Evolutionary conservation across 2,888 invertebrate genomes (phyloP).

Genomic region (Griposia aprilina): DNA sequence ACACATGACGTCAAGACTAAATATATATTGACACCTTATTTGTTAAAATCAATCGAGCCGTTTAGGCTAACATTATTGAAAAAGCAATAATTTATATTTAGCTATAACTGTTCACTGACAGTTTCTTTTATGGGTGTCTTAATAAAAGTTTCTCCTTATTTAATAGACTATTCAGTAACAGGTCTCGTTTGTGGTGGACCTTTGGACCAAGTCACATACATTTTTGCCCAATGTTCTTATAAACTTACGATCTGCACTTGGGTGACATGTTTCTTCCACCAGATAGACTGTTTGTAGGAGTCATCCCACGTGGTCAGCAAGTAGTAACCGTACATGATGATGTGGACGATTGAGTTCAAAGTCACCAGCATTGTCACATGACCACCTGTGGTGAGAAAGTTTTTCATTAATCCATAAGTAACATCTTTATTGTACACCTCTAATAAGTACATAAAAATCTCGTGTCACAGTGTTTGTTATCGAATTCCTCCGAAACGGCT

Average conservation of each 20-base stretch:
- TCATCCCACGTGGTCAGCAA: slow-evolving; percentile 93
- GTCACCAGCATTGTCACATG: slow-evolving; percentile 92
- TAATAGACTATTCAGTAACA: background rate
- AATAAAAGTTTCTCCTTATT: background rate
- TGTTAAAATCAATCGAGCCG: background rate
- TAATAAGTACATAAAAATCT: too few relatives aligned
- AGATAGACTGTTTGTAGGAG: slow-evolving; percentile 92
- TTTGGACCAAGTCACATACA: background rate
- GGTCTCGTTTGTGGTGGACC: background rate
- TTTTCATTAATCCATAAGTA: background rate
- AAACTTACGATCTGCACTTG: slow-evolving; percentile 93
- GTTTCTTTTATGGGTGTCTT: background rate
- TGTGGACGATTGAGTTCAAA: slow-evolving; percentile 94
- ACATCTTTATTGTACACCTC: background rate
- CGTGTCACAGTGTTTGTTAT: too few relatives aligned
- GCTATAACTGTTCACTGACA: background rate
- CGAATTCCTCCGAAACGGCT: too few relatives aligned
- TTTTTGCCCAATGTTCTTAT: background rate
- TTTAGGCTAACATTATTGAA: background rate
- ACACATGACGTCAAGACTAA: background rate
- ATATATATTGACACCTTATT: background rate
- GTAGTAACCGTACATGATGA: slow-evolving; percentile 95
- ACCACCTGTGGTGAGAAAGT: slow-evolving; percentile 88
- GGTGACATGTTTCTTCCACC: slow-evolving; percentile 96
- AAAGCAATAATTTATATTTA: background rate